Conservation (phyloP, 2,113 vertebrate genomes). For the Cavia aperea region DNA sequence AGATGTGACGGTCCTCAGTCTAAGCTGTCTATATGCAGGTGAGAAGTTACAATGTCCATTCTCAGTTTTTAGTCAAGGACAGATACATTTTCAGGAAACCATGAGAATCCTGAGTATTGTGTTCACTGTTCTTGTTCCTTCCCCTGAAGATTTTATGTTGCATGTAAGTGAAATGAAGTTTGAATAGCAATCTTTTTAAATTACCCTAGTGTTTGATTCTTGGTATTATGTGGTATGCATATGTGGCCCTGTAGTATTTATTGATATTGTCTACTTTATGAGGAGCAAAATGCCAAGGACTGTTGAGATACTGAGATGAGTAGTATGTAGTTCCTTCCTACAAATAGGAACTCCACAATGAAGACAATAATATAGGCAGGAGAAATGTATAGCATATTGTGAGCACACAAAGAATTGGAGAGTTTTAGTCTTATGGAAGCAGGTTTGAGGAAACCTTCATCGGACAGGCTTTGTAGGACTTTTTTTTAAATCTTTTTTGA, state of each 20-base stretch:
- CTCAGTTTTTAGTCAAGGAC: not conserved
- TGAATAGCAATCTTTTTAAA: not conserved
- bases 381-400: not conserved
- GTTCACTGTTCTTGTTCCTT: not conserved
- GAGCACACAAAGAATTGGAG: not conserved
- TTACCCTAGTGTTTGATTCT: not conserved
- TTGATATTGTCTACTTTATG: not conserved
- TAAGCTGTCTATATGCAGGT: slow-evolving; percentile 99
- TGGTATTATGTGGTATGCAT: not conserved
- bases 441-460: not conserved
- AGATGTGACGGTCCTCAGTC: slow-evolving; percentile 95
- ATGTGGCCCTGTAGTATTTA: not conserved
- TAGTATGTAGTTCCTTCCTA: not conserved
- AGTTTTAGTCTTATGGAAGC: not conserved
- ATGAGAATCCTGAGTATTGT: not conserved
- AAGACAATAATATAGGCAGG: not conserved
- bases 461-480: not conserved
- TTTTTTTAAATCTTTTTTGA: not conserved
- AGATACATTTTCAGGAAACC: not conserved
- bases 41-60: slow-evolving; percentile 27
- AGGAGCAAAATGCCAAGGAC: not conserved
- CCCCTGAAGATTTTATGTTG: not conserved
- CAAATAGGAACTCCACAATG: not conserved
- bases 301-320: not conserved
- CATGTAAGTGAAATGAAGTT: not conserved